phyloP scores from a whole-genome alignment of 53 echinoderm and acorn worm genomes.

The Hippasteria phrygiana region DNA sequence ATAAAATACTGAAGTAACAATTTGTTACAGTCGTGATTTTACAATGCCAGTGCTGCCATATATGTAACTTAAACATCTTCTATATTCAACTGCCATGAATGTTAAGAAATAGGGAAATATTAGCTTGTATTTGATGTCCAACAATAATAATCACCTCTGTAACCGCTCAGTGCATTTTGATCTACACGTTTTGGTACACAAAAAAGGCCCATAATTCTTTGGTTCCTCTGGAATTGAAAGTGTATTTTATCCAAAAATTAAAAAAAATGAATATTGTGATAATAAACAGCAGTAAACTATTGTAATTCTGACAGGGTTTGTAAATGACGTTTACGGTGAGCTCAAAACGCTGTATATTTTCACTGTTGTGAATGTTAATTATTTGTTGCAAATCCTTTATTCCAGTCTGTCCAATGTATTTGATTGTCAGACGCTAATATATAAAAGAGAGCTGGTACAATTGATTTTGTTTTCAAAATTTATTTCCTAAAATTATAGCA shows the following conservation, averaged over 20 bases:
- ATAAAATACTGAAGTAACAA: neutral
- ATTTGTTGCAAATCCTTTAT: neutral
- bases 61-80: neutral
- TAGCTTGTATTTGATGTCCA: constrained; percentile 24
- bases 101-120: neutral
- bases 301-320: constrained; percentile 28
- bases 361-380: neutral
- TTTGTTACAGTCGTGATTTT: neutral
- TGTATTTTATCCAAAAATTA: constrained; percentile 27
- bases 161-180: constrained; percentile 51
- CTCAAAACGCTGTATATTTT: constrained; percentile 12
- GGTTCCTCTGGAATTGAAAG: neutral
- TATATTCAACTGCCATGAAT: constrained; percentile 36
- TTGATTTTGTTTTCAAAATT: constrained; percentile 48
- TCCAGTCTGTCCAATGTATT: constrained; percentile 40
- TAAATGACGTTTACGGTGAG: neutral
- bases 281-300: neutral
- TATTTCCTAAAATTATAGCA: constrained; percentile 18
- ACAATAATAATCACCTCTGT: neutral
- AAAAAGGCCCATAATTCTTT: neutral
- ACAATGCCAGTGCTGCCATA: constrained; percentile 61
- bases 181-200: constrained; percentile 32
- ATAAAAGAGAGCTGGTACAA: constrained; percentile 48
- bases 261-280: neutral
- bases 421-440: constrained; percentile 41